Base-by-base conservation (phyloP, 2,888 invertebrate genomes). In the Ophion costatus region DNA sequence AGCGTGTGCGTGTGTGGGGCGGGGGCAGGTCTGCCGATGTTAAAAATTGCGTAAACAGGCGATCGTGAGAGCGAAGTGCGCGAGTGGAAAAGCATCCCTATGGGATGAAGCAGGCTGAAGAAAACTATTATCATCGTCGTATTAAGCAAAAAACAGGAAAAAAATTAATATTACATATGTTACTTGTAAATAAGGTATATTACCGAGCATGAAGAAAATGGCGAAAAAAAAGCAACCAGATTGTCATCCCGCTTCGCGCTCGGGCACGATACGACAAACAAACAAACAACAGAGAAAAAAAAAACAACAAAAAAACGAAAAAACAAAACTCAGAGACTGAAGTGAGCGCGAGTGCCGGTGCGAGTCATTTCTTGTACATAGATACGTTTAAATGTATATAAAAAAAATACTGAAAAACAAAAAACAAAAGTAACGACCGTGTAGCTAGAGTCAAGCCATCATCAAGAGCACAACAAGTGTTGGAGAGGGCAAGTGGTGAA, bases 311-410 rank as follows among this genome's bases (percentile, higher is more conserved):
- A 79, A 56, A 61, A 66, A 79, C 22, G 3, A 61, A 70, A 74
- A 74, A 70, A 79, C 38, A 73, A 90, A 90, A 91, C 90, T 92
- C 91, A 89, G 90, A 90, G 91, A 90, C 90, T 89, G 90, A 92
- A 90, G 90, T 91, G 85, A 82, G 81, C 89, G 91, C 87, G 90
- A 91, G 92, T 91, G 92, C 89, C 90, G 90, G 91, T 92, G 92
- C 91, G 91, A 93, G 92, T 93, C 92, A 92, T 92, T 91, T 92
- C 92, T 93, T 93, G 93, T 93, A 93, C 92, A 93, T 92, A 93
- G 90, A 92, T 92, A 92, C 91, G 90, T 92, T 91, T 93, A 92
- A 92, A 91, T 93, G 93, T 93, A 93, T 89, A 93, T 93, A 93
- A 82, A 78, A 33, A 93, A 82, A 78, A 38, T 57, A 75, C 29